Evolutionary conservation across 2,113 vertebrate species (phyloP).

Genomic region (Larimichthys crocea): DNA sequence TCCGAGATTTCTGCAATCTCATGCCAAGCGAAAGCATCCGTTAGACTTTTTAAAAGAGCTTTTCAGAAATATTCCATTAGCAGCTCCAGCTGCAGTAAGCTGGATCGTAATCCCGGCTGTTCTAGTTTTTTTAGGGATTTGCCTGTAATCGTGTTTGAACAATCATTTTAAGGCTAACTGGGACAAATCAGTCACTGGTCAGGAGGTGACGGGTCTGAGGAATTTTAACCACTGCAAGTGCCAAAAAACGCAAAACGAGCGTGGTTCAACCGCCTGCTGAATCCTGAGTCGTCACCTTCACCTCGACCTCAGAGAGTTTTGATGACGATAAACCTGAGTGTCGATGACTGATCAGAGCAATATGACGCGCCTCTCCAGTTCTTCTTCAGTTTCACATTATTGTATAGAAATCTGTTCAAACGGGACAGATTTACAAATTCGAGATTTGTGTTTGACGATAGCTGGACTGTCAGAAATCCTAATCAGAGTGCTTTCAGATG

Average conservation of each 20-base stretch:
- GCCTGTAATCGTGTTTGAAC: conserved; percentile 56
- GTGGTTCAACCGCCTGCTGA: conserved; percentile 18
- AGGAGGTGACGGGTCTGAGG: neutral
- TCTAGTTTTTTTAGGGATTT: neutral
- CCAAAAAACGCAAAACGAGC: conserved; percentile 23
- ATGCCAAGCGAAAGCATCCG: neutral
- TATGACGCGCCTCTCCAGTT: conserved; percentile 21
- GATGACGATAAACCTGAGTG: conserved; percentile 1
- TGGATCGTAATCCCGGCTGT: neutral
- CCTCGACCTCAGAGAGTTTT: neutral
- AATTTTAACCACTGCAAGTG: conserved; percentile 43
- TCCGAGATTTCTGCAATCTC: conserved; percentile 8
- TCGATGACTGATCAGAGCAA: conserved; percentile 54
- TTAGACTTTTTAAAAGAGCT: neutral
- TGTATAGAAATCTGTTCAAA: conserved; percentile 15
- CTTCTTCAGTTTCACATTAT: conserved; percentile 14
- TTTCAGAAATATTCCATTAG: neutral
- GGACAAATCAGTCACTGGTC: conserved; percentile 8
- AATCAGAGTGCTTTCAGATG: conserved; percentile 45
- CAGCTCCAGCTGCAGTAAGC: neutral
- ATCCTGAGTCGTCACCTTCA: conserved; percentile 15
- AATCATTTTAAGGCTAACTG: conserved; percentile 53
- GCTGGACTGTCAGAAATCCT: conserved; percentile 72
- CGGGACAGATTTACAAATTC: conserved; percentile 23
- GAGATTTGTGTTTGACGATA: conserved; percentile 55